Evolutionary conservation across 2,888 invertebrate genomes (phyloP).

Genomic region (Nomada hirtipes): DNA sequence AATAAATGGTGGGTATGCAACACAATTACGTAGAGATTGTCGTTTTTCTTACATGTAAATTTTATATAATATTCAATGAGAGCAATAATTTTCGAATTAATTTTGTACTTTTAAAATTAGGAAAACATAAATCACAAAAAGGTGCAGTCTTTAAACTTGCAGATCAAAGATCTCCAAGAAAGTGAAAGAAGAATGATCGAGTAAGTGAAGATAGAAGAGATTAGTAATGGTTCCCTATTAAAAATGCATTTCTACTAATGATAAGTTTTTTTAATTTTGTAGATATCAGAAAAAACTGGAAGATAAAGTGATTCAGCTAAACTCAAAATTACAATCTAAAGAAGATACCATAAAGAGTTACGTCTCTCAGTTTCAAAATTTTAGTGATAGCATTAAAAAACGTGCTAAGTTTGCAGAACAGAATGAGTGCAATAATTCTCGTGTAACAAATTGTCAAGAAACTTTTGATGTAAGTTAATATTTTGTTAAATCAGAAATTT

Average conservation of each 20-base stretch:
- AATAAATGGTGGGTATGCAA: slow-evolving; percentile 55
- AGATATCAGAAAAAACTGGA: slow-evolving; percentile 74
- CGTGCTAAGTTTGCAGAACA: slow-evolving; percentile 61
- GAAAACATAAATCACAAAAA: slow-evolving; percentile 68
- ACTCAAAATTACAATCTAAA: slow-evolving; percentile 69
- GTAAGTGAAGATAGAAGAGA: slow-evolving; percentile 64
- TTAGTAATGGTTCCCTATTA: not conserved
- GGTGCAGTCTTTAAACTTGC: slow-evolving; percentile 67
- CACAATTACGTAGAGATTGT: slow-evolving; percentile 8
- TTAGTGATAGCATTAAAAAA: slow-evolving; percentile 71
- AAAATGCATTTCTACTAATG: not conserved
- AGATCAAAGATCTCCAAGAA: slow-evolving; percentile 70
- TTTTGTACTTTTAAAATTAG: slow-evolving; percentile 65
- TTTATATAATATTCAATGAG: not conserved
- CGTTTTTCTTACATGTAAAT: slow-evolving; percentile 27
- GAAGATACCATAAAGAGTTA: slow-evolving; percentile 73
- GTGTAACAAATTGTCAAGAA: slow-evolving; percentile 48
- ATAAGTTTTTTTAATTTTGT: slow-evolving; percentile 22
- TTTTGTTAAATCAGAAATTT: not conserved
- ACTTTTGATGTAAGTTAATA: slow-evolving; percentile 72
- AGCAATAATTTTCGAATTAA: slow-evolving; percentile 25
- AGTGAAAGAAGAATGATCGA: slow-evolving; percentile 68
- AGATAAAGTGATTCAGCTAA: slow-evolving; percentile 71
- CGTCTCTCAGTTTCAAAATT: slow-evolving; percentile 69
- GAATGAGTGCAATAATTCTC: slow-evolving; percentile 46